These are phyloP conservation scores for Colinus virginianus DNA, from an alignment of 2,113 vertebrate genomes.

Conservation along the genomic window DNA sequence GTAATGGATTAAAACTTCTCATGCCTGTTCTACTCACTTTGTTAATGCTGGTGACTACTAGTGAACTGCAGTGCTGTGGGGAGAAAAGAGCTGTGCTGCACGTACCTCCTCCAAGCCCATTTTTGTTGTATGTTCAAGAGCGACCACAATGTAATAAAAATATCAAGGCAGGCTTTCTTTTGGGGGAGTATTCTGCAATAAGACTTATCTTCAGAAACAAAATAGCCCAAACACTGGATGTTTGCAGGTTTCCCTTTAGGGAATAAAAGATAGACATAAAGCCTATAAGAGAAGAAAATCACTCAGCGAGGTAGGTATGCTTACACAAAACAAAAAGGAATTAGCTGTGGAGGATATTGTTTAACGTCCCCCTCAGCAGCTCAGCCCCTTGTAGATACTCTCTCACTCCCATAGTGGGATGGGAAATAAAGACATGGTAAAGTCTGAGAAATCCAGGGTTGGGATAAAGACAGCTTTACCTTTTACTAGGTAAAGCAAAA, in stretches of 20 bases:
- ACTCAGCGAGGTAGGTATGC: rapidly evolving
- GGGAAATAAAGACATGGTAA: background rate
- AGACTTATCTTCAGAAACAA: background rate
- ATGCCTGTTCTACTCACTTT: background rate
- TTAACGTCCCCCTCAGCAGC: background rate
- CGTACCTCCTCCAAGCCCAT: background rate
- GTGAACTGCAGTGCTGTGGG: background rate
- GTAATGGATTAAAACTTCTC: background rate
- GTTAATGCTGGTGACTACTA: rapidly evolving
- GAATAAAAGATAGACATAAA: background rate
- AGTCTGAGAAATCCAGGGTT: background rate
- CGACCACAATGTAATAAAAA: background rate
- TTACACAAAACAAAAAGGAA: background rate
- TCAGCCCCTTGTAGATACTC: background rate
- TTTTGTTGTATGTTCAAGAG: rapidly evolving
- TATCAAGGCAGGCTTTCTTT: background rate
- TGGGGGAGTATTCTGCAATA: background rate
- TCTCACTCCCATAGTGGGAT: background rate
- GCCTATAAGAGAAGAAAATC: background rate
- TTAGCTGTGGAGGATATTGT: background rate
- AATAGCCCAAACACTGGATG: background rate
- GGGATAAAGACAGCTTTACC: background rate
- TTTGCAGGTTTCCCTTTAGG: background rate
- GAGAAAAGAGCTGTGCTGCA: background rate
- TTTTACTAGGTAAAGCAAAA: background rate